Base-by-base conservation (phyloP, 2,888 invertebrate genomes). In the Schizotus pectinicornis region DNA sequence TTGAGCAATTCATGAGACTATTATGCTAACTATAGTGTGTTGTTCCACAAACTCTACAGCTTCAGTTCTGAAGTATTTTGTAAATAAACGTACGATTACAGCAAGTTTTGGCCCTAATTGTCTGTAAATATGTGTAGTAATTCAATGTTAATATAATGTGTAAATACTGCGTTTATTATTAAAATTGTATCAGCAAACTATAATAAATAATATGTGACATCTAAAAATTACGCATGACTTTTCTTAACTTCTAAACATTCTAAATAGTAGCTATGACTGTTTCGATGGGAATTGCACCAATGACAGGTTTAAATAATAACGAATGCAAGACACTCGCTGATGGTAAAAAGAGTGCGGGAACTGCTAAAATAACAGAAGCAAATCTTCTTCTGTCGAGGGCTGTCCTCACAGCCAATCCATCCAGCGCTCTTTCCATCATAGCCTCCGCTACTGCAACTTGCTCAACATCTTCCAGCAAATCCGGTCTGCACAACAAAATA, bases 231-330 rank as follows among this genome's bases (percentile, higher is more conserved):
- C 5, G 22, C 22, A 22, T 22, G 5, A 22, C 2, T 22, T 3
- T 2, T 35, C 6, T 35, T 35, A 35, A 35, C 2, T 35, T 35
- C 35, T 33, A 33, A 33, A 7, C 11, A 8, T 13, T 22, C 65
- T 75, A 78, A 61, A 81, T 80, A 1, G 80, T 80, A 14, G 73
- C 67, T 49, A 81, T 77, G n/a, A 81, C 75, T 42, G 74, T 77
- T 69, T 80, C 81, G 31, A 81, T 75, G 0, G 79, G 75, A 11
- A 81, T 73, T 35, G 70, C 54, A 7, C 80, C 80, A 41, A 80
- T 79, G 22, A 80, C 75, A 3, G 79, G 78, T 51, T 74, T 73
- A 67, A 81, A 81, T 3, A 81, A 57, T 7, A 73, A 51, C n/a
- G 68, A 65, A 56, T 76, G 70, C 30, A 80, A 46, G 32, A 69